Percentiles rank a stretch among this genome's conserved stretches.
Conservation (phyloP, 2,797 vertebrate genomes). For the Typhlichthys eigenmanni region DNA sequence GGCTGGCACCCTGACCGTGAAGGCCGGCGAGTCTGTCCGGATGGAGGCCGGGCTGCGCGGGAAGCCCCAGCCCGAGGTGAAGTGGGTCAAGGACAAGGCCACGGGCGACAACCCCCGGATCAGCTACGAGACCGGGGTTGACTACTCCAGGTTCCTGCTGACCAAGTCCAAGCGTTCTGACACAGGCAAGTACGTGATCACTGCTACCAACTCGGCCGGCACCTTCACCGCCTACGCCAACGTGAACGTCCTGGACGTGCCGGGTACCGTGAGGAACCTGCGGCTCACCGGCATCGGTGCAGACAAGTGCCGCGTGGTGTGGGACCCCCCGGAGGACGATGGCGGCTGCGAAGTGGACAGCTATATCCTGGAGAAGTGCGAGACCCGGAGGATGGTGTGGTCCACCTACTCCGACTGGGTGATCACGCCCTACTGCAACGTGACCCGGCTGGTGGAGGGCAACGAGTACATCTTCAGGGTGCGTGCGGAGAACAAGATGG, state of each 20-base stretch:
- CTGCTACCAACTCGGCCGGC: conserved; percentile 91
- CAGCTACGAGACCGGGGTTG: conserved; percentile 86
- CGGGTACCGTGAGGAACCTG: conserved; percentile 90
- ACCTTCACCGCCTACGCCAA: conserved; percentile 93
- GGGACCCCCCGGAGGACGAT: conserved; percentile 94
- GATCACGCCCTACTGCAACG: conserved; percentile 84
- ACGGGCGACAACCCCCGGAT: conserved; percentile 90
- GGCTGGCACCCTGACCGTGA: conserved; percentile 87
- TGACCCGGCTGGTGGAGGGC: conserved; percentile 92
- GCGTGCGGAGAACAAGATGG: conserved; percentile 98
- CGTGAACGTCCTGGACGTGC: conserved; percentile 92
- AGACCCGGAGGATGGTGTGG: conserved; percentile 98
- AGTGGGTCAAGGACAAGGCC: conserved; percentile 93
- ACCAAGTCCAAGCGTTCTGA: conserved; percentile 90
- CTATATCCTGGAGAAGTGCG: conserved; percentile 98
- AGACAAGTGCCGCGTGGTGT: conserved; percentile 92
- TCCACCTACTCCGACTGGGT: conserved; percentile 92
- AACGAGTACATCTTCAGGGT: conserved; percentile 99
- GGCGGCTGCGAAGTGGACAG: conserved; percentile 98
- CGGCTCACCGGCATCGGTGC: conserved; percentile 88
- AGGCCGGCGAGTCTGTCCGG: conserved; percentile 92
- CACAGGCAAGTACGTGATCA: conserved; percentile 92
- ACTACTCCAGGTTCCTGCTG: conserved; percentile 90
- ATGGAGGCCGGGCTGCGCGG: conserved; percentile 94
- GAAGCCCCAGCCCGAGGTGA: conserved; percentile 93